These are phyloP conservation scores for Gambusia holbrooki DNA, from an alignment of 2,113 vertebrate species.

Conservation along the genomic window DNA sequence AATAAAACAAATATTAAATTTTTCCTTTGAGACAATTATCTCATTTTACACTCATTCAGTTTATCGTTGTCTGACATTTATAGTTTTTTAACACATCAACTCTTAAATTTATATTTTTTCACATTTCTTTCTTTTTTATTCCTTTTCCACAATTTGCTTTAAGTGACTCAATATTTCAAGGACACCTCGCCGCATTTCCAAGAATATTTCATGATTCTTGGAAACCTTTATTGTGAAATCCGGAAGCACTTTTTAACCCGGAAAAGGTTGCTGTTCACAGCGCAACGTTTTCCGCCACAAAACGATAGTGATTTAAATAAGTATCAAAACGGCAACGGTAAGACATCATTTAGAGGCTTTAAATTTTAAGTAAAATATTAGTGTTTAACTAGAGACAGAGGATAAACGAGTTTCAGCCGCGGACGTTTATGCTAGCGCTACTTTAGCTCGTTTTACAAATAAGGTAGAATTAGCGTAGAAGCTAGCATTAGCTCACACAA, in stretches of 20 bases:
- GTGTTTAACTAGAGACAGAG: fast-evolving
- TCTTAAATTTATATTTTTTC: neutral
- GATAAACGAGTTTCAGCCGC: neutral
- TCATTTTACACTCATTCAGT: neutral
- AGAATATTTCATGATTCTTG: too few species aligned
- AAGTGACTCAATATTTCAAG: neutral
- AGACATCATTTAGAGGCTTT: neutral
- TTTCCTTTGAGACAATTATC: too few species aligned
- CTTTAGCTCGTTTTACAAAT: neutral
- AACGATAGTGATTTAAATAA: constrained; percentile 31
- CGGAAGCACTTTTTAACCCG: constrained; percentile 14
- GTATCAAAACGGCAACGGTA: neutral
- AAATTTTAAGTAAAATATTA: neutral
- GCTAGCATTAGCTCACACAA: constrained; percentile 40
- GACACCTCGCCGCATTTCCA: neutral
- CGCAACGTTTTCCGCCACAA: constrained; percentile 44
- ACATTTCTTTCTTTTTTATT: neutral
- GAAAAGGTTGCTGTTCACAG: neutral
- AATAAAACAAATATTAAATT: too few species aligned
- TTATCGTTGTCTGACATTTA: neutral
- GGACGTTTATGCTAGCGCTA: neutral
- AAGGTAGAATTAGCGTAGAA: constrained; percentile 25
- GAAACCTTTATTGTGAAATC: constrained; percentile 29
- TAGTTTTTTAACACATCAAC: neutral
- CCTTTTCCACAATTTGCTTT: too few species aligned